Evolutionary conservation across 2,888 invertebrate species (phyloP), one percentile per base, ranked within the genome.

Genomic region (Anagyrus pseudococci): DNA sequence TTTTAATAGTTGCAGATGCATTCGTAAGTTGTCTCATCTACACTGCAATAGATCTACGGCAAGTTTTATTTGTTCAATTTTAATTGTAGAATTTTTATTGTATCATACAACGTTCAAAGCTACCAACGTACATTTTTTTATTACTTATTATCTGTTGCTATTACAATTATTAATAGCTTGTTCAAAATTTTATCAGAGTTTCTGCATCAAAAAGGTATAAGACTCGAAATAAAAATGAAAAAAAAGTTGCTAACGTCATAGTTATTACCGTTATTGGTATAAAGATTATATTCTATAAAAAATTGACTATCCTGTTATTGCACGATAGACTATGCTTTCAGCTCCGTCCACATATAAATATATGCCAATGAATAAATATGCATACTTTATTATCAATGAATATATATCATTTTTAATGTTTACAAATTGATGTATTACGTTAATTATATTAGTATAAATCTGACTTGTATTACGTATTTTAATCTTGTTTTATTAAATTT

Each of bases 281-380:
- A 49, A 53, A 59, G 33, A 64, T 64, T 57, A 47, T 64, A 64
- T 64, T 64, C 64, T 64, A 64, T 64, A 43, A 25, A 59, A n/a
- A 56, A 64, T 64, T 44, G 48, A 60, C 57, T 64, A 60, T 53
- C 56, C 53, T 48, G 64, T 64, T 61, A 50, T 50, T 52, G 29
- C 29, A 67, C 55, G 68, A 66, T 69, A 70, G 71, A 71, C 69
- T 71, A 74, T 75, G 73, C 73, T 76, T 76, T 71, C 69, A 67
- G 74, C 74, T 77, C 76, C 76, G 77, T 77, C 76, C 77, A 76
- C 70, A 69, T 47, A 56, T 58, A 58, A 49, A 57, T 29, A 44
- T 49, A 56, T 58, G 58, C 60, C 44, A 57, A 64, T 54, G 57
- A 56, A 41, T 26, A 56, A 59, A 37, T 15, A 15, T 37, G 33